Conservation (phyloP, 2,888 invertebrate genomes). For the Diaphora mendica region DNA sequence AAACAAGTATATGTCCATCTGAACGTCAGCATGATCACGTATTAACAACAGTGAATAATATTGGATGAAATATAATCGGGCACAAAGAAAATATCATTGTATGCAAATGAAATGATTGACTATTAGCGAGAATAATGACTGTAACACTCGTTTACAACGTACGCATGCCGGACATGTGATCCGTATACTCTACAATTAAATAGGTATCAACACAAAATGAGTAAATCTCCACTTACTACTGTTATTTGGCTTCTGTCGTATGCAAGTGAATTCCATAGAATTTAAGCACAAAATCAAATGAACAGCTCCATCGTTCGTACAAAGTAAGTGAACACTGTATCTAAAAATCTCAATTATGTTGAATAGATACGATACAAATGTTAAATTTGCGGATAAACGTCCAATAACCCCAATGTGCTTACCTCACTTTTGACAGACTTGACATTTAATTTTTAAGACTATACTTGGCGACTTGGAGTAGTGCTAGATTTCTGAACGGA, state of each 20-base stretch:
- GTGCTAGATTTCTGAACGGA: not conserved
- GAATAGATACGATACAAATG: conserved; percentile 41
- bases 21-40: conserved; percentile 49
- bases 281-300: conserved; percentile 63
- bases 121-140: conserved; percentile 73
- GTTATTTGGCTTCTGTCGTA: conserved; percentile 68
- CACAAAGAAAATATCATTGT: conserved; percentile 72
- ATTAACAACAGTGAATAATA: conserved; percentile 50
- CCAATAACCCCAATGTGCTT: conserved; percentile 64
- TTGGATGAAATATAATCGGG: conserved; percentile 60
- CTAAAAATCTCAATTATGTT: conserved; percentile 45
- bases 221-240: conserved; percentile 72
- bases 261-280: conserved; percentile 77
- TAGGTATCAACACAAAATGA: conserved; percentile 56
- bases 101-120: conserved; percentile 79
- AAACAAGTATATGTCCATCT: conserved; percentile 40
- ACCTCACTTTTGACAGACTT: conserved; percentile 61
- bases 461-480: conserved; percentile 21
- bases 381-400: conserved; percentile 54
- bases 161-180: conserved; percentile 64
- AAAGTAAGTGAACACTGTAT: conserved; percentile 40
- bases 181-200: conserved; percentile 60
- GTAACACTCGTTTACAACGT: conserved; percentile 63
- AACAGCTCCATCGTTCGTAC: conserved; percentile 64
- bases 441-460: conserved; percentile 15